Conservation (phyloP, 2,113 vertebrate genomes). For the Ochotona princeps region DNA sequence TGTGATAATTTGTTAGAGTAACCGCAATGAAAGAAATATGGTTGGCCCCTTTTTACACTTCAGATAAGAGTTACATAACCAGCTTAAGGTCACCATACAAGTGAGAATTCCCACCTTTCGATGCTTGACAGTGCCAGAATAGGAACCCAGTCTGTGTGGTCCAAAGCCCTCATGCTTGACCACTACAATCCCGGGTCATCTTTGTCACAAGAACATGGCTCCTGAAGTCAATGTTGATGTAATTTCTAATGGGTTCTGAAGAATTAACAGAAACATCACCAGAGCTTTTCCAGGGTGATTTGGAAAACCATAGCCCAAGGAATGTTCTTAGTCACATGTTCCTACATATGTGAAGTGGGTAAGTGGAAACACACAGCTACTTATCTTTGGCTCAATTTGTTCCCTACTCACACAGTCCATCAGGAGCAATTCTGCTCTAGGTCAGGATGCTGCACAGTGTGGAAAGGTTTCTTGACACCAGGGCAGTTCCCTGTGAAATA, state of each 20-base stretch:
- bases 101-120: neutral
- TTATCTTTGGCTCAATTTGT: neutral
- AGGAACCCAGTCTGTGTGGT: neutral
- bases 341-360: neutral
- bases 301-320: neutral
- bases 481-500: too few relatives aligned
- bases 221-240: neutral
- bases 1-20: neutral
- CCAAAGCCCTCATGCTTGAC: too few relatives aligned
- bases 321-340: neutral
- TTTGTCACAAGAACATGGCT: neutral
- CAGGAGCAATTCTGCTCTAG: neutral
- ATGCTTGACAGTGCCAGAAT: neutral
- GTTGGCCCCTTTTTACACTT: neutral
- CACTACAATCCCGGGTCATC: too few relatives aligned
- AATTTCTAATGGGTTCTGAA: neutral
- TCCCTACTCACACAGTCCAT: neutral
- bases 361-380: neutral
- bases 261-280: conserved; percentile 40
- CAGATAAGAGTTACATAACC: neutral
- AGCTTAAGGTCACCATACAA: neutral
- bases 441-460: neutral
- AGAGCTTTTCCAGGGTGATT: conserved; percentile 25
- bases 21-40: too few relatives aligned
- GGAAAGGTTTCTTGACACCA: neutral